Percentiles rank a stretch among this genome's conserved stretches.
These are phyloP conservation scores for Sternotherus odoratus DNA, from an alignment of 2,797 vertebrate species.

Conservation along the genomic window DNA sequence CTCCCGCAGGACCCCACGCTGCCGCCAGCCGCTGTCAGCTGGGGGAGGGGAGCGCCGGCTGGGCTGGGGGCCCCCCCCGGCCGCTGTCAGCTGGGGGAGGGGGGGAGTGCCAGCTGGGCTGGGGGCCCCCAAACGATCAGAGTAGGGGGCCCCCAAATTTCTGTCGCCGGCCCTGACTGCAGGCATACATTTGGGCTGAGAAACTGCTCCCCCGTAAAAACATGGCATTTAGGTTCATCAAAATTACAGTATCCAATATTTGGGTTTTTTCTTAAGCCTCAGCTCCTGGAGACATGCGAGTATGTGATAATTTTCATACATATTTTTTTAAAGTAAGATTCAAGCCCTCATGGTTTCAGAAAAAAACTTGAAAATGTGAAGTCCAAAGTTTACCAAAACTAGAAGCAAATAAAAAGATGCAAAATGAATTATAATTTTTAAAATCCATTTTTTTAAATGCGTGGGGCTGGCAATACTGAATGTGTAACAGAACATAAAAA, in stretches of 20 bases:
- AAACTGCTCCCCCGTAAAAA: background rate
- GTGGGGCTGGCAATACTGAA: conserved; percentile 8
- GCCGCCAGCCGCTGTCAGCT: too few species aligned
- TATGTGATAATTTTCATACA: background rate
- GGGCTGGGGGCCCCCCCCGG: too few species aligned
- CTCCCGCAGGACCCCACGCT: too few species aligned
- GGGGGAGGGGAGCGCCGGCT: too few species aligned
- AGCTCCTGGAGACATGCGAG: background rate
- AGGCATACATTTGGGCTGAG: background rate
- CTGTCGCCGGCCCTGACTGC: too few species aligned
- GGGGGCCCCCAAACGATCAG: too few species aligned
- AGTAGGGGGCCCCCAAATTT: too few species aligned
- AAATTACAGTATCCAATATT: conserved; percentile 4
- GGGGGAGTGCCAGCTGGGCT: too few species aligned
- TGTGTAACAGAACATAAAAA: background rate
- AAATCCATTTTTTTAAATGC: background rate
- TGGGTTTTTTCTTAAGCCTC: background rate
- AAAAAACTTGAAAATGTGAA: conserved; percentile 1
- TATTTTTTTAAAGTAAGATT: conserved; percentile 1
- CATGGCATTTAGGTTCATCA: conserved; percentile 15
- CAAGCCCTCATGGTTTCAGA: background rate
- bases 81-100: too few species aligned
- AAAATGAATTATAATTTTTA: background rate
- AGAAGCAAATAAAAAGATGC: background rate
- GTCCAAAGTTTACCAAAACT: background rate